phyloP scores from a whole-genome alignment of 2,888 invertebrate species.

The Hedya salicella region DNA sequence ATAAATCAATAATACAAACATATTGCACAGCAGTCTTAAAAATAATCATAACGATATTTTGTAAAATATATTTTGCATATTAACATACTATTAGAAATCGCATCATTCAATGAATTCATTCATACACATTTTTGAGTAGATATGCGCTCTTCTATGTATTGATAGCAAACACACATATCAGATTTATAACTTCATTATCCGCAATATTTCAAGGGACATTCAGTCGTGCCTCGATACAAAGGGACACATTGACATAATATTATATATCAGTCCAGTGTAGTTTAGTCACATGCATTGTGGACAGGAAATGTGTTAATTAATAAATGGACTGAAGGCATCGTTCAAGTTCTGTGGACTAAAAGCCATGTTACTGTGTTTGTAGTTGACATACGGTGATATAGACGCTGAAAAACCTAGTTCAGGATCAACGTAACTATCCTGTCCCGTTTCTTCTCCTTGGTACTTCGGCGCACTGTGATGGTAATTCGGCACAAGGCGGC shows the following conservation, averaged over 20 bases:
- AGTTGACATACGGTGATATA: constrained; percentile 74
- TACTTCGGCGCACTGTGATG: constrained; percentile 56
- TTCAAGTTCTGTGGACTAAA: constrained; percentile 81
- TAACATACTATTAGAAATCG: background rate
- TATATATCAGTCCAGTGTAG: background rate
- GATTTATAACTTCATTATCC: background rate
- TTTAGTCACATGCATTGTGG: background rate
- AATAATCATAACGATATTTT: background rate
- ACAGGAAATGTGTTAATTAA: constrained; percentile 54
- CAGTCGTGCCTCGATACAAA: too few species aligned
- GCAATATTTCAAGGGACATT: background rate
- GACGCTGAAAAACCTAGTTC: constrained; percentile 59
- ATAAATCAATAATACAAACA: constrained; percentile 17
- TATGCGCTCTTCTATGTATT: too few species aligned
- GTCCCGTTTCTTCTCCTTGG: constrained; percentile 54
- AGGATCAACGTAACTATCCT: constrained; percentile 54
- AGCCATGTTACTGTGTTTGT: constrained; percentile 77
- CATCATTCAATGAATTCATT: background rate
- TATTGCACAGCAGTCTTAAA: constrained; percentile 32
- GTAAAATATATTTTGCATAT: background rate
- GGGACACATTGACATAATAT: too few species aligned
- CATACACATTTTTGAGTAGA: background rate
- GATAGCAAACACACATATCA: background rate
- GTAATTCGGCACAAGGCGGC: constrained; percentile 61
- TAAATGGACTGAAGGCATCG: constrained; percentile 77